These are phyloP conservation scores for Alloplasta piceator DNA, from an alignment of 2,888 invertebrate species.

Conservation along the genomic window DNA sequence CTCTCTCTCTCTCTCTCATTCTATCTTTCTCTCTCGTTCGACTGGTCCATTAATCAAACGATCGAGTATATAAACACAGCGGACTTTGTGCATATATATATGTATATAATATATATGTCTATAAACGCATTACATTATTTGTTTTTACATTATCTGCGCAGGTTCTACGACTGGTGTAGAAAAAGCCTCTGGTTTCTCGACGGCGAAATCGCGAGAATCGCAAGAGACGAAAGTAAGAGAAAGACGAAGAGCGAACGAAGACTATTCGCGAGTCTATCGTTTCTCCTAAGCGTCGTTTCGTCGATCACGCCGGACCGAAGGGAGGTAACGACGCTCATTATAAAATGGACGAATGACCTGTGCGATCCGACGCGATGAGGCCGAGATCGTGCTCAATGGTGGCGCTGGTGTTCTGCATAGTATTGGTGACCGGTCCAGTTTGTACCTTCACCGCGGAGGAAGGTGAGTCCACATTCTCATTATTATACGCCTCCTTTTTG, in stretches of 20 bases:
- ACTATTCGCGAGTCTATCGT: conserved; percentile 47
- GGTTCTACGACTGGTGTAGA: conserved; percentile 59
- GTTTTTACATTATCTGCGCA: conserved; percentile 54
- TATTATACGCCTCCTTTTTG: neutral
- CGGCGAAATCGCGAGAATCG: conserved; percentile 66
- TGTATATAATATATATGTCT: neutral
- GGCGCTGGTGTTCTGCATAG: conserved; percentile 75
- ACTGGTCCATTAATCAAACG: conserved; percentile 60
- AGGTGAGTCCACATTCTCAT: conserved; percentile 73
- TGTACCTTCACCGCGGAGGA: conserved; percentile 80
- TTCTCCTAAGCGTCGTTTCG: conserved; percentile 25
- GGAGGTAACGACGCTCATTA: conserved; percentile 52
- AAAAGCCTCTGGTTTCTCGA: conserved; percentile 52
- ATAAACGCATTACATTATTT: conserved; percentile 46
- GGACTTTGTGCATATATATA: too few relatives aligned
- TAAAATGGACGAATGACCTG: conserved; percentile 80
- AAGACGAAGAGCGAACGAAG: conserved; percentile 45
- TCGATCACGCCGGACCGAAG: conserved; percentile 46
- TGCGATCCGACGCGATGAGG: conserved; percentile 80
- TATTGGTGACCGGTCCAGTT: conserved; percentile 75
- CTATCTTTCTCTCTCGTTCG: conserved; percentile 7
- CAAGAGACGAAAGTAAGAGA: conserved; percentile 41
- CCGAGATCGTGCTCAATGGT: conserved; percentile 80
- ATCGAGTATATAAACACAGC: conserved; percentile 43
- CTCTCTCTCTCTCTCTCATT: conserved; percentile 28